A percentile compares a stretch with the other conserved stretches of the same genome.
Evolutionary conservation across 2,888 invertebrate species (phyloP).

Genomic region (Lasioglossum marginatum): DNA sequence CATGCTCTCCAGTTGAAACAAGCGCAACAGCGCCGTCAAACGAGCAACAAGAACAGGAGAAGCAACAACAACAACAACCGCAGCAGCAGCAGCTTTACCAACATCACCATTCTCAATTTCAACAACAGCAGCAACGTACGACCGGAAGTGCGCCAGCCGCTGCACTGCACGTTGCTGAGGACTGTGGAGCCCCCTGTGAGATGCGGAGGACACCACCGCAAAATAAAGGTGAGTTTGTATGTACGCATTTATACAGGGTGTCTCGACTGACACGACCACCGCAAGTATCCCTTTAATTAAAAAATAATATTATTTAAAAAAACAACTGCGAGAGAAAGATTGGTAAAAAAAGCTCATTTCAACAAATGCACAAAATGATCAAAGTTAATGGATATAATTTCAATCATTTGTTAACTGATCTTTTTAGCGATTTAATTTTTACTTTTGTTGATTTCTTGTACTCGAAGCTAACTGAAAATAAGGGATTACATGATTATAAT

Average conservation of each 20-base stretch:
- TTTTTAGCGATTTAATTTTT: not conserved
- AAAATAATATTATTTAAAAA: not conserved
- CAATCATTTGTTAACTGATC: not conserved
- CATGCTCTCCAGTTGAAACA: conserved; percentile 74
- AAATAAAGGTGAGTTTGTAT: conserved; percentile 85
- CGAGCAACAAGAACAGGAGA: conserved; percentile 62
- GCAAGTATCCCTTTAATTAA: not conserved
- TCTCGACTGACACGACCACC: not conserved
- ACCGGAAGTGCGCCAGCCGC: conserved; percentile 71
- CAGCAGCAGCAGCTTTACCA: conserved; percentile 66
- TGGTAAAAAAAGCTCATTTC: not conserved
- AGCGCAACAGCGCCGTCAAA: conserved; percentile 64
- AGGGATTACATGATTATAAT: too few relatives aligned
- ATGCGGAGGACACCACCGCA: conserved; percentile 87
- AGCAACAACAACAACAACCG: conserved; percentile 50
- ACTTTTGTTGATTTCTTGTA: not conserved
- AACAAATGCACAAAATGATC: not conserved
- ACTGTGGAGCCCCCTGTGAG: conserved; percentile 84
- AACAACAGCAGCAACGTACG: conserved; percentile 71
- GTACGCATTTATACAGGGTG: not conserved
- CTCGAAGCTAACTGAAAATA: not conserved
- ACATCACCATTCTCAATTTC: conserved; percentile 63
- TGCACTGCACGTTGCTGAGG: conserved; percentile 75
- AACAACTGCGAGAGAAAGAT: not conserved
- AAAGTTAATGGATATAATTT: too few relatives aligned